Percentiles rank a stretch among this genome's conserved stretches.
Evolutionary conservation across 1,140 invertebrate species (phyloP).

Genomic region (Globodera ellingtonae): DNA sequence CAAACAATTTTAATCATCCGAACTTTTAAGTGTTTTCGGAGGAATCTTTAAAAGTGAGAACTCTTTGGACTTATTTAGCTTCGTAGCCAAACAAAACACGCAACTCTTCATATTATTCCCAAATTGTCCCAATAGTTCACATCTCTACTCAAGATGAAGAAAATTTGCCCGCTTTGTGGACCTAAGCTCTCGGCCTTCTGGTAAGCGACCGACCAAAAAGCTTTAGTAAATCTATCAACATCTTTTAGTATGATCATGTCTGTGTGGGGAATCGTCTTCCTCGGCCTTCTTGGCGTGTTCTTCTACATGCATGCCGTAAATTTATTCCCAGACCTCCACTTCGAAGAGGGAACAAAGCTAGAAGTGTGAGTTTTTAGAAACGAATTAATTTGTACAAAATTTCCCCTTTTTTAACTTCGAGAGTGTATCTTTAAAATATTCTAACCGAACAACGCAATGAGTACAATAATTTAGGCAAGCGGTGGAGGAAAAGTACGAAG

Average conservation of each 20-base stretch:
- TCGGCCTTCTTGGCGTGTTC: conserved; percentile 62
- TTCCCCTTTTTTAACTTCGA: too few relatives aligned
- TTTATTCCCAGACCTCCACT: conserved; percentile 61
- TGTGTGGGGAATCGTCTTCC: conserved; percentile 64
- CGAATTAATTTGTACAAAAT: too few relatives aligned
- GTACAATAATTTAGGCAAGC: not conserved
- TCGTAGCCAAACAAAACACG: too few relatives aligned
- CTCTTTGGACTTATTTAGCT: not conserved
- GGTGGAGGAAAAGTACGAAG: conserved; percentile 50
- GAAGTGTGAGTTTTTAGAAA: not conserved
- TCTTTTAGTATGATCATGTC: conserved; percentile 64
- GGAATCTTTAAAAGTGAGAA: too few relatives aligned
- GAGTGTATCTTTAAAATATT: too few relatives aligned
- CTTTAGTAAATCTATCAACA: not conserved
- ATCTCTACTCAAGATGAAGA: conserved; percentile 42
- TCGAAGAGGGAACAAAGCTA: conserved; percentile 47
- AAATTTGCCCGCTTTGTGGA: conserved; percentile 62
- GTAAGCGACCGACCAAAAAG: conserved; percentile 38
- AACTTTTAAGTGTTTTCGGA: too few relatives aligned
- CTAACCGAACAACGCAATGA: too few relatives aligned
- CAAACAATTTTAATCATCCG: too few relatives aligned
- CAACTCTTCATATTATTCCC: too few relatives aligned
- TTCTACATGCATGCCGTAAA: conserved; percentile 62
- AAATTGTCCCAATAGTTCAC: too few relatives aligned
- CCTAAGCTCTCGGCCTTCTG: conserved; percentile 65